Evolutionary conservation across 2,113 vertebrate species (phyloP), one percentile per base, ranked within the genome.

Genomic region (Spheniscus mendiculus): DNA sequence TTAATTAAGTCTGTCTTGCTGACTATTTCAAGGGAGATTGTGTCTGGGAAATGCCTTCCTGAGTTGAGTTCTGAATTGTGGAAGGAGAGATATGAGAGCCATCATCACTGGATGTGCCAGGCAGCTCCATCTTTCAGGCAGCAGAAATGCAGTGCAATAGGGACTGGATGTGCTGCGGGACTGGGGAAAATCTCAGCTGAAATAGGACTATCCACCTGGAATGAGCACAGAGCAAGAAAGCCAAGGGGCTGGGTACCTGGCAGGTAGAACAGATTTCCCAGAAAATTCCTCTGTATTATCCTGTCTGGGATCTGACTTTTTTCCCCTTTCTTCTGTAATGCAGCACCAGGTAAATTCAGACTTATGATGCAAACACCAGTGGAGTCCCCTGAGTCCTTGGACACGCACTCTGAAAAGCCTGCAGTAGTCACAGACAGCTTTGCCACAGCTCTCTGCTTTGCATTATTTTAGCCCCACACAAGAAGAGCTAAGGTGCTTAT

Each of bases 1-100:
- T 96, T 97, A 97, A 97, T 97, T 96, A 96, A 97, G 87, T 96
- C 92, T 96, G 74, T 84, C 88, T 95, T 93, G 61, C 89, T 81
- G 81, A 69, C 76, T 89, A 16, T 96, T 96, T 91, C 82, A 83
- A 79, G 93, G 78, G 87, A 95, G 79, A 94, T 89, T 86, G 81
- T 95, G 79, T 45, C 85, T 91, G 58, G 63, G 53, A 95, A 95
- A 93, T 6, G 30, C 67, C 76, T 95, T 88, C 65, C 83, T 88
- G 90, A 83, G 87, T 47, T 62, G 89, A 72, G 79, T 89, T 95
- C 70, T 84, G 77, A 56, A 14, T 42, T 47, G 32, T 83, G 53
- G 70, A 87, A 90, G 49, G 71, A 86, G 59, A 71, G 52, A 65
- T 34, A 56, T 15, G 71, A 72, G 81, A 87, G 20, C 42, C 45